Base-by-base conservation (phyloP, 23 tunicate genomes). In the Oikopleura albicans region DNA sequence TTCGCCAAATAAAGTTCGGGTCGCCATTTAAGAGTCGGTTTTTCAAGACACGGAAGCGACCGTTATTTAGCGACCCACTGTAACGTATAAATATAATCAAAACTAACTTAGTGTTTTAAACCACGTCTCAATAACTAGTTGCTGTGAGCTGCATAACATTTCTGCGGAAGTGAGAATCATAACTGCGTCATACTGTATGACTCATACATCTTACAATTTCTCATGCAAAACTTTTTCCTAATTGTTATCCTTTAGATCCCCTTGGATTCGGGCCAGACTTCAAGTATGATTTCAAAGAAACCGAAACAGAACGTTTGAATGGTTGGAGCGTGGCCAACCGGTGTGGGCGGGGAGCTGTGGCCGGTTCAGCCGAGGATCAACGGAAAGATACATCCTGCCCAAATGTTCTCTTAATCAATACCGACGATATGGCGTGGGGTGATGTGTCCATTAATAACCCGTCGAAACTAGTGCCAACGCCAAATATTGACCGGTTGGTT, bases 361-460 rank as follows among this genome's bases (percentile, higher is more conserved):
- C 79, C 35, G 79, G 79, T 2, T 71, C 79, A 4, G 37, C 33
- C 33, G 31, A 71, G 2, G 79, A 71, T 31, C 79, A 71, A 71
- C 28, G 79, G 31, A 71, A 71, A 34, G 79, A 71, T 29, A 27
- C 35, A 16, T 22, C 28, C 79, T 71, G 79, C 35, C 79, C 79
- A 29, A 71, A 71, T 71, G 79, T 71, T 29, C 28, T 71, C 37
- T 16, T 71, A 4, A 71, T 71, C 36, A 71, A 71, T 71, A 16
- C 79, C 33, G 79, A 71, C 79, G 79, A 71, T 37, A 71, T 71
- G 79, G 27, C 79, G 4, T 71, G 79, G 79, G 79, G 34, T 2
- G 79, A 71, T 71, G 33, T 71, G 37, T 12, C 79, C 37, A 71
- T 71, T 29, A 71, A 71, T 29, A 71, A 71, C 31, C 79, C 79